Evolutionary conservation across 2,797 vertebrate genomes (phyloP).

Genomic region (Mus minutoides): DNA sequence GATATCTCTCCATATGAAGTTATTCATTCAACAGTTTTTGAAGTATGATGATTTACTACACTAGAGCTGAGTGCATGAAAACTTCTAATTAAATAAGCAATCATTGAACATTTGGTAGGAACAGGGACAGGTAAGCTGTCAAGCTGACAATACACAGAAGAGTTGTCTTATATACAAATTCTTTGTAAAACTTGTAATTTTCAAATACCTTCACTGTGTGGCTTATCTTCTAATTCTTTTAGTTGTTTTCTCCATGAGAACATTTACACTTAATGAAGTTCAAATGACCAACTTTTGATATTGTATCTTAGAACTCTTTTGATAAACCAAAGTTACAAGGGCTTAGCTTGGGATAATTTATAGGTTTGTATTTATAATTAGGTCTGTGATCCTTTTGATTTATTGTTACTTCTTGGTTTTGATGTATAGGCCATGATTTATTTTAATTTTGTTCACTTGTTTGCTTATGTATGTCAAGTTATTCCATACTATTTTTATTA

Average conservation of each 20-base stretch:
- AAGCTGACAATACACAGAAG: background rate
- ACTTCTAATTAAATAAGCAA: constrained; percentile 9
- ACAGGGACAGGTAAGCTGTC: background rate
- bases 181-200: background rate
- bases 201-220: background rate
- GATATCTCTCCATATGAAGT: background rate
- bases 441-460: background rate
- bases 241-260: background rate
- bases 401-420: background rate
- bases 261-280: background rate
- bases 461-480: background rate
- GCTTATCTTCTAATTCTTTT: background rate
- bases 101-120: background rate
- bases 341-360: background rate
- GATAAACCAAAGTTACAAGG: background rate
- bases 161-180: background rate
- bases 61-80: background rate
- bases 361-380: background rate
- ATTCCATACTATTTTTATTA: background rate
- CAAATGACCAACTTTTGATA: background rate
- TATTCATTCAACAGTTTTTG: background rate
- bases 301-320: background rate
- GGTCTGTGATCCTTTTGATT: background rate
- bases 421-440: background rate
- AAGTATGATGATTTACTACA: constrained; percentile 34